Conservation (phyloP, 2,888 invertebrate species). For the Euspilapteryx auroguttella region DNA sequence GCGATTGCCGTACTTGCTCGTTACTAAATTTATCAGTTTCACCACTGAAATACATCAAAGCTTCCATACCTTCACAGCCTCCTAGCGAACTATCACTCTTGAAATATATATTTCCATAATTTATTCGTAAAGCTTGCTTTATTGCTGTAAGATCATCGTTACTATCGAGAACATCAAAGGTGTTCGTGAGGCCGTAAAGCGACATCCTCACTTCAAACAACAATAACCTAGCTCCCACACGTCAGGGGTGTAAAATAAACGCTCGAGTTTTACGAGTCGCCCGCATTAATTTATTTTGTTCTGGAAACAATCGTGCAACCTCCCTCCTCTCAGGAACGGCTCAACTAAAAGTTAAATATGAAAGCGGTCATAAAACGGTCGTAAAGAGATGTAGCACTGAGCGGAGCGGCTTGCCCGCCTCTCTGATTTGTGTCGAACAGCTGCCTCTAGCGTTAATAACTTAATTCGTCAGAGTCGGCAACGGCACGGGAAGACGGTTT, state of each 20-base stretch:
- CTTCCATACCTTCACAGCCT: too few relatives aligned
- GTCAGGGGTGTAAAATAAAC: conserved; percentile 28
- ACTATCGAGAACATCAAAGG: conserved; percentile 36
- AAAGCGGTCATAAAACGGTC: not conserved
- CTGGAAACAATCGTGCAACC: conserved; percentile 42
- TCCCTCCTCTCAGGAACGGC: conserved; percentile 15
- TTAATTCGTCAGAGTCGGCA: conserved; percentile 62
- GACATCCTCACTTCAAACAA: conserved; percentile 35
- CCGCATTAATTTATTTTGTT: conserved; percentile 47
- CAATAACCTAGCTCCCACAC: conserved; percentile 25
- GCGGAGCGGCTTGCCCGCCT: not conserved
- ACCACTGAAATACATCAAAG: too few relatives aligned
- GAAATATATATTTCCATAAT: conserved; percentile 26
- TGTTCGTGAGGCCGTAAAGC: conserved; percentile 20
- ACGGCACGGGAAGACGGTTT: conserved; percentile 46
- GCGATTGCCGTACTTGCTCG: conserved; percentile 14
- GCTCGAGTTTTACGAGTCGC: conserved; percentile 30
- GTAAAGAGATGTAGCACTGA: not conserved
- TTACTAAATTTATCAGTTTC: too few relatives aligned
- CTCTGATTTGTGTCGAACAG: conserved; percentile 57
- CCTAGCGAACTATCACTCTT: too few relatives aligned
- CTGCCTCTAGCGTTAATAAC: conserved; percentile 55
- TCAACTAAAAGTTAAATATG: conserved; percentile 46
- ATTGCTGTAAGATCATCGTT: conserved; percentile 10
- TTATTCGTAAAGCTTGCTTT: conserved; percentile 11